A percentile compares a stretch with the other conserved stretches of the same genome.
Conservation (phyloP, 2,888 invertebrate species). For the Ochlodes sylvanus region DNA sequence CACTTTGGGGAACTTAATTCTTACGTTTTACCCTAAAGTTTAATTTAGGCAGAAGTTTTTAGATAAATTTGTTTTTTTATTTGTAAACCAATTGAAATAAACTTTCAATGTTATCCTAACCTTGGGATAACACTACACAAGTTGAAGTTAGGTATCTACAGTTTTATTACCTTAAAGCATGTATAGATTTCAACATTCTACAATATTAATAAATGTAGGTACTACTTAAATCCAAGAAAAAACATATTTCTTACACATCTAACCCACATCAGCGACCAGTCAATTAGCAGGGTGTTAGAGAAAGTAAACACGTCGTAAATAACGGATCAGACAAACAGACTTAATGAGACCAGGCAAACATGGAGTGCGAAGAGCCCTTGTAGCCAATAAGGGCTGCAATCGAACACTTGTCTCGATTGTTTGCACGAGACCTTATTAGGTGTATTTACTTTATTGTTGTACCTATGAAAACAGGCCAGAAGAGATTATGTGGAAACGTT, state of each 20-base stretch:
- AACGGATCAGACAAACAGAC: slow-evolving; percentile 74
- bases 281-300: slow-evolving; percentile 70
- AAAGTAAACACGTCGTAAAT: slow-evolving; percentile 80
- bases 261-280: slow-evolving; percentile 42
- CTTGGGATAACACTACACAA: too few species aligned
- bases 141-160: too few species aligned
- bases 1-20: too few species aligned
- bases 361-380: slow-evolving; percentile 72
- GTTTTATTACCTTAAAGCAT: too few species aligned
- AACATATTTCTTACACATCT: background rate
- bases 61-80: too few species aligned
- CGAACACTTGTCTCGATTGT: slow-evolving; percentile 69
- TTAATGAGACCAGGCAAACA: slow-evolving; percentile 79
- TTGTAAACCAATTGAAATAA: too few species aligned
- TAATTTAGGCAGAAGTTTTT: too few species aligned
- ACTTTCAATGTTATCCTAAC: too few species aligned
- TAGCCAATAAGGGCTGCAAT: slow-evolving; percentile 73
- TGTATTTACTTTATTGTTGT: slow-evolving; percentile 63
- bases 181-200: too few species aligned
- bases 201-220: too few species aligned
- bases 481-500: background rate
- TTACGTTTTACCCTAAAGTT: too few species aligned
- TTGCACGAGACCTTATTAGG: slow-evolving; percentile 64
- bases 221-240: background rate
- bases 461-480: background rate